A percentile compares a stretch with the other conserved stretches of the same genome.
phyloP scores from a whole-genome alignment of 2,888 invertebrate species.

The Drosophila anomelani region DNA sequence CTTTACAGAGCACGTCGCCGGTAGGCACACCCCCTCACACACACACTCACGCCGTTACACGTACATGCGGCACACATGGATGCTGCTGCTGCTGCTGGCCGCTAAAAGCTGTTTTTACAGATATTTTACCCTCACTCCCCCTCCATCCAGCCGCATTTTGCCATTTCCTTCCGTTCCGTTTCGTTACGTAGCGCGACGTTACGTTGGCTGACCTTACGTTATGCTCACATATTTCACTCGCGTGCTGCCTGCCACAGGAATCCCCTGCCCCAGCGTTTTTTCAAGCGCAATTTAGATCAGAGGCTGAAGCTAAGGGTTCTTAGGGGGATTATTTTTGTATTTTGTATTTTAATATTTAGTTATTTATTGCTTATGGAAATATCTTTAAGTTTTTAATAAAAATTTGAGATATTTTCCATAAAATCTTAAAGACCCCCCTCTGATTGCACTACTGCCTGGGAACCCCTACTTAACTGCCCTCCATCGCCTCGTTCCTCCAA shows the following conservation, averaged over 20 bases:
- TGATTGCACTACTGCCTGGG: neutral
- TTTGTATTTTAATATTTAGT: neutral
- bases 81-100: conserved; percentile 65
- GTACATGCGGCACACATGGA: conserved; percentile 37
- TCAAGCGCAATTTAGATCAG: conserved; percentile 1
- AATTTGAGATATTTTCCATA: too few relatives aligned
- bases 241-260: conserved; percentile 39
- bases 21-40: conserved; percentile 35
- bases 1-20: conserved; percentile 75
- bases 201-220: conserved; percentile 61
- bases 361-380: neutral
- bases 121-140: conserved; percentile 47
- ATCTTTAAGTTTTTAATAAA: neutral
- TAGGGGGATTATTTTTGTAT: neutral
- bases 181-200: conserved; percentile 54
- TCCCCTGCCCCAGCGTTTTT: neutral
- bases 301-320: neutral
- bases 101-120: conserved; percentile 80
- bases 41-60: conserved; percentile 16
- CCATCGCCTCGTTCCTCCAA: conserved; percentile 5
- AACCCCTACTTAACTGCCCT: conserved; percentile 6
- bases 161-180: conserved; percentile 71
- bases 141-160: conserved; percentile 67
- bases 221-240: conserved; percentile 67
- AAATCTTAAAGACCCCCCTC: neutral